A percentile compares a stretch with the other conserved stretches of the same genome.
phyloP scores from a whole-genome alignment of 2,888 invertebrate genomes.

The Cosmia pyralina region DNA sequence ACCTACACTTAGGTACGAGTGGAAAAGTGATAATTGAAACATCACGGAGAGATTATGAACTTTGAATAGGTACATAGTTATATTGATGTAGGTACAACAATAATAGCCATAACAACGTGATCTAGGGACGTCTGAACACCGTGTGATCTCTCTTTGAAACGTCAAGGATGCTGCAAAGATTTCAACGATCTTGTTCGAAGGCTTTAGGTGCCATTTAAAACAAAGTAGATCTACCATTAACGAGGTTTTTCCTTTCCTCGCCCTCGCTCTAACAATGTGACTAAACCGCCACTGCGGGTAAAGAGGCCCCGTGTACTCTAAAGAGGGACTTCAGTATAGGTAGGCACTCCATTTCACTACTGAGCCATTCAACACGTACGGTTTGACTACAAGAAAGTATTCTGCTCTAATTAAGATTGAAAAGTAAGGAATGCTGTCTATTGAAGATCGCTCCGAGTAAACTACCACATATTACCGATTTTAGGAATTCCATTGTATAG shows the following conservation, averaged over 20 bases:
- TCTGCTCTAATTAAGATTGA: constrained; percentile 5
- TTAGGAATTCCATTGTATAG: constrained; percentile 60
- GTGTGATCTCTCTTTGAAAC: constrained; percentile 13
- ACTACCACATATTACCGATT: constrained; percentile 72
- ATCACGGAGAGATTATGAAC: constrained; percentile 42
- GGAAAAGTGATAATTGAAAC: constrained; percentile 43
- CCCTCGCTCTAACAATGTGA: constrained; percentile 25
- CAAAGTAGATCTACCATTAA: not conserved
- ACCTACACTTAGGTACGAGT: not conserved
- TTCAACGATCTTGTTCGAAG: constrained; percentile 10
- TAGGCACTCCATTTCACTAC: constrained; percentile 14
- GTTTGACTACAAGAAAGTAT: constrained; percentile 10
- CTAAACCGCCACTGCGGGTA: constrained; percentile 44
- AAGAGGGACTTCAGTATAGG: constrained; percentile 17
- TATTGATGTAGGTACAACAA: constrained; percentile 5
- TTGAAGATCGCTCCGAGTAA: constrained; percentile 1
- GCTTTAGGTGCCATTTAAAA: constrained; percentile 1
- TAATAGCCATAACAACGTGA: constrained; percentile 17
- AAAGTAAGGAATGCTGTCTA: constrained; percentile 3
- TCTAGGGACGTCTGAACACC: constrained; percentile 8
- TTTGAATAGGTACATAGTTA: constrained; percentile 24
- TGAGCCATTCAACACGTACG: constrained; percentile 27
- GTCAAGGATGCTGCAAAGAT: constrained; percentile 11
- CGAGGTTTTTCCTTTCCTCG: not conserved
- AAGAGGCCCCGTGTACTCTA: constrained; percentile 24